Conservation (phyloP, 2,888 invertebrate genomes). For the Sesamia inferens region DNA sequence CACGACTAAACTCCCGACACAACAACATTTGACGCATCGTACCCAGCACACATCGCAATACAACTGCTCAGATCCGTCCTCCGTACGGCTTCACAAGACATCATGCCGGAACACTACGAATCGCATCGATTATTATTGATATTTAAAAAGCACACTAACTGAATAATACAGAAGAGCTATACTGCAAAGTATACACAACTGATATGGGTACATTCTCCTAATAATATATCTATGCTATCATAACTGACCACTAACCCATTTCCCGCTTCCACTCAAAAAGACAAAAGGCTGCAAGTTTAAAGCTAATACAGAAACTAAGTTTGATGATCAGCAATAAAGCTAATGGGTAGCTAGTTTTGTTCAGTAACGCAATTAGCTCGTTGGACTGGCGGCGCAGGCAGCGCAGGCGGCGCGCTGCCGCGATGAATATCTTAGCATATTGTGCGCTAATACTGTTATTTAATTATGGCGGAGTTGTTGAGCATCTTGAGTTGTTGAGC, state of each 20-base stretch:
- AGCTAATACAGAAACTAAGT: conserved; percentile 54
- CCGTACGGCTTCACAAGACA: too few relatives aligned
- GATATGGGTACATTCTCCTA: too few relatives aligned
- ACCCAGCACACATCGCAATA: too few relatives aligned
- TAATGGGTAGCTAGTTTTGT: conserved; percentile 69
- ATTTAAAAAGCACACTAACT: too few relatives aligned
- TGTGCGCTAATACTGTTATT: conserved; percentile 68
- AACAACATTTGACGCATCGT: too few relatives aligned
- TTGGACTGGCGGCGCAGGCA: conserved; percentile 12
- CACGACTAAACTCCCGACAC: too few relatives aligned
- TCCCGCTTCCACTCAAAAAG: conserved; percentile 1
- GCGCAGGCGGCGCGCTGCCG: conserved; percentile 32
- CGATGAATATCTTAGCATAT: conserved; percentile 74
- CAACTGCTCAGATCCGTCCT: too few relatives aligned
- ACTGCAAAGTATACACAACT: too few relatives aligned
- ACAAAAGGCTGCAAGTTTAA: conserved; percentile 43
- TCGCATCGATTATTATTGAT: too few relatives aligned
- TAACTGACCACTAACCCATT: conserved; percentile 24
- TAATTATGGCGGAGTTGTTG: conserved; percentile 54
- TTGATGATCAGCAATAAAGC: conserved; percentile 65
- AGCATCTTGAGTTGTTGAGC: conserved; percentile 45
- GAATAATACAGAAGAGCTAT: too few relatives aligned
- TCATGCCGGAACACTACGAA: too few relatives aligned
- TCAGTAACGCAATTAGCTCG: conserved; percentile 68
- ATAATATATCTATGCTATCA: too few relatives aligned